Conservation (phyloP, 2,888 invertebrate species). For the Polylopha cassiicola region DNA sequence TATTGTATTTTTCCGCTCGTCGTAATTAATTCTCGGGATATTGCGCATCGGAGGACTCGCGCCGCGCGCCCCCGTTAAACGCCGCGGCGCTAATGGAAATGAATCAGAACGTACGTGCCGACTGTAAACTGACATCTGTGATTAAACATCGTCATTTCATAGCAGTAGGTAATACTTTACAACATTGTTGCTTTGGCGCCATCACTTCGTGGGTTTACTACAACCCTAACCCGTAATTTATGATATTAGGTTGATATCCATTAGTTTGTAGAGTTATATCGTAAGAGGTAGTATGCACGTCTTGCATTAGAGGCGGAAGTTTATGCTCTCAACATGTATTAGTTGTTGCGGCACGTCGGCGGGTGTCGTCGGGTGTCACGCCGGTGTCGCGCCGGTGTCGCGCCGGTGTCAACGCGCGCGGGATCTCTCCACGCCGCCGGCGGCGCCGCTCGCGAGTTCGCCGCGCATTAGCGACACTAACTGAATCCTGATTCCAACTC, state of each 20-base stretch:
- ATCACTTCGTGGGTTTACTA: no score
- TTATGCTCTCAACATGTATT: conserved; percentile 15
- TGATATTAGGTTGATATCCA: no score
- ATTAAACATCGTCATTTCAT: no score
- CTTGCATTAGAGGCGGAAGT: background rate
- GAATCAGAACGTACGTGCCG: conserved; percentile 3
- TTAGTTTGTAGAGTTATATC: conserved; percentile 11
- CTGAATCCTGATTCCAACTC: no score
- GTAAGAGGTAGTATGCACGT: conserved; percentile 10
- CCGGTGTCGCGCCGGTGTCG: background rate
- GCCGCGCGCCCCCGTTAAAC: background rate
- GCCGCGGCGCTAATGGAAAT: conserved; percentile 8
- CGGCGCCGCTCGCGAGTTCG: no score
- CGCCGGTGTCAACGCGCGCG: background rate
- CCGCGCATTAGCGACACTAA: no score
- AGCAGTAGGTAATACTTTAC: no score
- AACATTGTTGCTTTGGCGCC: no score
- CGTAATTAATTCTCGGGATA: conserved; percentile 50
- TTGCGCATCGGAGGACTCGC: conserved; percentile 27
- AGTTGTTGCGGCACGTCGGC: background rate
- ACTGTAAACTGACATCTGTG: background rate
- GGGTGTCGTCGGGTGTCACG: no score
- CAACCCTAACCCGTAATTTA: no score
- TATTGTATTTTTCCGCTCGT: conserved; percentile 55
- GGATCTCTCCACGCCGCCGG: background rate